These are phyloP conservation scores for Enoplosus armatus DNA, from an alignment of 2,797 vertebrate species.

Conservation along the genomic window DNA sequence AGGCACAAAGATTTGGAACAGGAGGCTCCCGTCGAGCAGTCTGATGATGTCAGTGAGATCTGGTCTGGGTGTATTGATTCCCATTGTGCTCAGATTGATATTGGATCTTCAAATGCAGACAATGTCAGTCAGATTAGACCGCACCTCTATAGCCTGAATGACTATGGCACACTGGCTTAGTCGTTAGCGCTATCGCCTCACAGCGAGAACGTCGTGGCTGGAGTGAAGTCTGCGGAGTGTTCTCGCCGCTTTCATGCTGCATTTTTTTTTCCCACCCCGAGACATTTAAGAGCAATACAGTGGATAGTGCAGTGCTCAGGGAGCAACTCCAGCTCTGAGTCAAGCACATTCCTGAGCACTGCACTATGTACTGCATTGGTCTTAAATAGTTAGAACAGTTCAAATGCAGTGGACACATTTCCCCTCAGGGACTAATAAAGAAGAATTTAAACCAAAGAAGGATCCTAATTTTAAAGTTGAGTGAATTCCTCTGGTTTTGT, in stretches of 20 bases:
- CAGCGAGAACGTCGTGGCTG: not conserved
- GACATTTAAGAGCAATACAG: no score
- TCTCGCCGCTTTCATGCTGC: not conserved
- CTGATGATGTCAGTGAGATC: not conserved
- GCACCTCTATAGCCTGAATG: constrained; percentile 18
- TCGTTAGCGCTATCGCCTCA: constrained; percentile 18
- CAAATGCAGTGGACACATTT: not conserved
- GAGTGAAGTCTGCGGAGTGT: constrained; percentile 5
- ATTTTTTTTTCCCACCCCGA: not conserved
- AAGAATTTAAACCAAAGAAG: not conserved
- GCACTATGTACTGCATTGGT: not conserved
- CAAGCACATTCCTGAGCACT: no score
- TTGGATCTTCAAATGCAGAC: constrained; percentile 22
- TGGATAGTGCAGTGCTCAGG: no score
- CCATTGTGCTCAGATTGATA: constrained; percentile 4
- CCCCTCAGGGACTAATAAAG: not conserved
- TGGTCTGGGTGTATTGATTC: constrained; percentile 30
- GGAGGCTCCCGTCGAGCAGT: not conserved
- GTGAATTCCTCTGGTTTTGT: not conserved
- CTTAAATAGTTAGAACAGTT: not conserved
- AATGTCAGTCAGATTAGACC: constrained; percentile 36
- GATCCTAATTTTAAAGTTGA: not conserved
- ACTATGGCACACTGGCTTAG: not conserved
- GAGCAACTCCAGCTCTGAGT: no score
- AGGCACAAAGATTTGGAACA: constrained; percentile 21